Evolutionary conservation across 2,888 invertebrate genomes (phyloP).

Genomic region (Chrysolina americana): DNA sequence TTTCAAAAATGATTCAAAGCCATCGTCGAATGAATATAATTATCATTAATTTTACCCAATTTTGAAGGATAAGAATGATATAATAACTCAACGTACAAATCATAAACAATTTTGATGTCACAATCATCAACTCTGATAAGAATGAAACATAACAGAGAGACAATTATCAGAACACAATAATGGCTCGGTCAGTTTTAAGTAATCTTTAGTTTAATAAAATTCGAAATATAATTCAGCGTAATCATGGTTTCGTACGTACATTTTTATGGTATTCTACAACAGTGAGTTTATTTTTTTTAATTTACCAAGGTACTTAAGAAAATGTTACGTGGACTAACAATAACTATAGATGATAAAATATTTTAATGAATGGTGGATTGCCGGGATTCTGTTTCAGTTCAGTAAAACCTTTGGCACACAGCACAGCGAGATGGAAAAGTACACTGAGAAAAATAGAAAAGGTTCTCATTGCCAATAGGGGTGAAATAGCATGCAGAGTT

Average conservation of each 20-base stretch:
- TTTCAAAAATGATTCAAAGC: neutral
- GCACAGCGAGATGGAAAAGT: constrained; percentile 59
- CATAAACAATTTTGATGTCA: constrained; percentile 23
- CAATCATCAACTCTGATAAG: constrained; percentile 21
- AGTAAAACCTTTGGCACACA: constrained; percentile 14
- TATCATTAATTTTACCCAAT: neutral
- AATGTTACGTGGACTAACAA: neutral
- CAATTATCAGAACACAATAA: neutral
- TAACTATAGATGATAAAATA: neutral
- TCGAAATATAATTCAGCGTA: neutral
- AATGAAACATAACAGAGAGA: neutral
- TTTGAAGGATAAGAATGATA: neutral
- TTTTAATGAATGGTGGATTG: neutral
- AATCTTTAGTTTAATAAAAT: neutral
- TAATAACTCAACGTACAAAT: neutral
- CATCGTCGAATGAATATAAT: neutral
- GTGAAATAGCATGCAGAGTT: constrained; percentile 97
- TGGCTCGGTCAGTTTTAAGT: neutral
- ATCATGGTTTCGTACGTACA: neutral
- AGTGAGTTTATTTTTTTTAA: constrained; percentile 1
- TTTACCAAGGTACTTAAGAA: neutral
- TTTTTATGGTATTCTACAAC: neutral
- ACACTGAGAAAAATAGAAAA: constrained; percentile 74
- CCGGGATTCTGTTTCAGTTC: constrained; percentile 2
- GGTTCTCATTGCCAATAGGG: constrained; percentile 95